Evolutionary conservation across 2,888 invertebrate species (phyloP).

Genomic region (Diplolepis rosae): DNA sequence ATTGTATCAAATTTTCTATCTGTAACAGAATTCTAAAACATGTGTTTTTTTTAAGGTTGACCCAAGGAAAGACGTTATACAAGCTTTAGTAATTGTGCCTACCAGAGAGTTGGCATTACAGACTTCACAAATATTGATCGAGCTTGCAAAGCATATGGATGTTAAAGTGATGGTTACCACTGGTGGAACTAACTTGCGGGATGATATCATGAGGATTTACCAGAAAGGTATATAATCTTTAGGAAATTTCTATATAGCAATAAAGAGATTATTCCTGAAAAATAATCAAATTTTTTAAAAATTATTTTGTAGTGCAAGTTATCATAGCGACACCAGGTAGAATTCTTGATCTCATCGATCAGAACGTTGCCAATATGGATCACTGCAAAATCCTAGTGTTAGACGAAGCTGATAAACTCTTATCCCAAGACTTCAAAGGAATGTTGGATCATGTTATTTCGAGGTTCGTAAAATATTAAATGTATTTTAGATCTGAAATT

Average conservation of each 20-base stretch:
- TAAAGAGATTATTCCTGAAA: not conserved
- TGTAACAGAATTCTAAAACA: constrained; percentile 30
- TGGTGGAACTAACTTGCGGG: constrained; percentile 97
- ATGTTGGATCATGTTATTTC: constrained; percentile 98
- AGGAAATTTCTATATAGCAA: not conserved
- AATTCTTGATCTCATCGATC: constrained; percentile 99
- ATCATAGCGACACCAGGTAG: constrained; percentile 99
- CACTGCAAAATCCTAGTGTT: constrained; percentile 97
- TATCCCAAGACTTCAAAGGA: constrained; percentile 99
- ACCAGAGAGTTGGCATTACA: constrained; percentile 98
- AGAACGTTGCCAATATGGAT: constrained; percentile 94
- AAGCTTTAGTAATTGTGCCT: constrained; percentile 98
- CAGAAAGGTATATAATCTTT: constrained; percentile 84
- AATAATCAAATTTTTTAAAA: constrained; percentile 29
- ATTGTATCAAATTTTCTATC: constrained; percentile 31
- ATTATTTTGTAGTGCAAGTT: constrained; percentile 85
- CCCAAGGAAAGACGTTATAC: constrained; percentile 92
- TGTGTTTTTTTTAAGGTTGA: constrained; percentile 77
- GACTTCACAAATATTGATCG: constrained; percentile 99
- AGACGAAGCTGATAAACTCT: constrained; percentile 99
- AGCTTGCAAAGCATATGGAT: constrained; percentile 97
- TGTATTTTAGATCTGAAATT: not conserved
- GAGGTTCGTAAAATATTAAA: constrained; percentile 68
- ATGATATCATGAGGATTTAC: constrained; percentile 99
- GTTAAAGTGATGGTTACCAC: constrained; percentile 99